Conservation (phyloP, 2,888 invertebrate species). For the Mamestra brassicae region DNA sequence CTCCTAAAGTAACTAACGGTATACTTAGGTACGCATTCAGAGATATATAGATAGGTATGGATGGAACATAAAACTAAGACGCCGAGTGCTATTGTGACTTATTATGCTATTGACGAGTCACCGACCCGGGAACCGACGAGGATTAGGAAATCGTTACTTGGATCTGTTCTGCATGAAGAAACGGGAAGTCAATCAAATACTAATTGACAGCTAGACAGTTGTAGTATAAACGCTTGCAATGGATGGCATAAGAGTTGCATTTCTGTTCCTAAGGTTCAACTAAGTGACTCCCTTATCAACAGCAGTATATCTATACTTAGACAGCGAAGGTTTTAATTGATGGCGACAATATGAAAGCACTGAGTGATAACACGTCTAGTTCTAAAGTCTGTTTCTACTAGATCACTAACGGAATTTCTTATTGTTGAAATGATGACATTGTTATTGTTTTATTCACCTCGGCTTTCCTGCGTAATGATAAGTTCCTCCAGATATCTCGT, state of each 20-base stretch:
- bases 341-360: conserved; percentile 55
- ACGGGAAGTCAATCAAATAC: conserved; percentile 66
- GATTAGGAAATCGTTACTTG: conserved; percentile 82
- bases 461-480: conserved; percentile 86
- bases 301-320: conserved; percentile 64
- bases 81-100: conserved; percentile 80
- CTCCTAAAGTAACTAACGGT: conserved; percentile 28
- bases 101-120: conserved; percentile 79
- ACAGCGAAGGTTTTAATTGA: conserved; percentile 61
- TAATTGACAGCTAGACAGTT: conserved; percentile 55
- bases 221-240: conserved; percentile 45
- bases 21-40: conserved; percentile 1
- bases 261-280: conserved; percentile 65
- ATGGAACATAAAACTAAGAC: conserved; percentile 70
- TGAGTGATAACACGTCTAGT: conserved; percentile 50
- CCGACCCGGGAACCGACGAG: conserved; percentile 79
- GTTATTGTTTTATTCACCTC: conserved; percentile 79
- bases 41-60: conserved; percentile 18
- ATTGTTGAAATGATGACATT: conserved; percentile 31
- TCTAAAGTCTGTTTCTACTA: conserved; percentile 27
- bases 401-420: conserved; percentile 39
- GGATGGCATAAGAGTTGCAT: conserved; percentile 35
- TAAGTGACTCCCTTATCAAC: conserved; percentile 66
- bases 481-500: conserved; percentile 88
- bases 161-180: conserved; percentile 73